These are phyloP conservation scores for Drosophila mojavensis DNA, from an alignment of 1,140 invertebrate genomes.

Conservation along the genomic window DNA sequence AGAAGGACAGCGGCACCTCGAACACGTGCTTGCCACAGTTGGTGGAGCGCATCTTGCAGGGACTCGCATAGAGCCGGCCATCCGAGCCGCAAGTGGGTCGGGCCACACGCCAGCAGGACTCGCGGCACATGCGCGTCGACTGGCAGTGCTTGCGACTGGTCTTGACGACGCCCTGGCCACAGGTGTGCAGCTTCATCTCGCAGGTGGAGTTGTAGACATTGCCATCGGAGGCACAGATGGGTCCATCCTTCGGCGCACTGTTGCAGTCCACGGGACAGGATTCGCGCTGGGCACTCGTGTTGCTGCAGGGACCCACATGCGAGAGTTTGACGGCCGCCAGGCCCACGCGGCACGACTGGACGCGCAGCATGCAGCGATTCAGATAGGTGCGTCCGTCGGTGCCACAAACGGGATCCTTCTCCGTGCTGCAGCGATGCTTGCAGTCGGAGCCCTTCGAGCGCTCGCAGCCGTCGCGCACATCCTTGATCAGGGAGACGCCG, in stretches of 20 bases:
- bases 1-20: constrained; percentile 95
- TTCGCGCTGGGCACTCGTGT: constrained; percentile 93
- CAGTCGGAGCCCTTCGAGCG: constrained; percentile 88
- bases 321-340: constrained; percentile 87
- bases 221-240: constrained; percentile 95
- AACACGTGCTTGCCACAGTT: constrained; percentile 97
- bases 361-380: constrained; percentile 95
- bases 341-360: constrained; percentile 88
- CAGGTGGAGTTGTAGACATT: constrained; percentile 97
- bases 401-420: constrained; percentile 95
- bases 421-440: constrained; percentile 91
- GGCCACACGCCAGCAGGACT: constrained; percentile 94
- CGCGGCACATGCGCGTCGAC: constrained; percentile 95
- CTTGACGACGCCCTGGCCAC: constrained; percentile 93
- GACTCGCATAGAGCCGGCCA: constrained; percentile 94
- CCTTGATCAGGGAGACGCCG: constrained; percentile 84
- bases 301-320: constrained; percentile 93
- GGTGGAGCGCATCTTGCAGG: constrained; percentile 95
- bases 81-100: constrained; percentile 96
- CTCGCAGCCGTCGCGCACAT: constrained; percentile 87
- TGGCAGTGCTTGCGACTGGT: constrained; percentile 95
- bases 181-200: constrained; percentile 95
- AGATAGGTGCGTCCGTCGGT: constrained; percentile 95
- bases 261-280: constrained; percentile 95
- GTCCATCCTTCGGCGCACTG: constrained; percentile 92